phyloP scores from a whole-genome alignment of 2,888 invertebrate genomes.

The Latrodectus hesperus region DNA sequence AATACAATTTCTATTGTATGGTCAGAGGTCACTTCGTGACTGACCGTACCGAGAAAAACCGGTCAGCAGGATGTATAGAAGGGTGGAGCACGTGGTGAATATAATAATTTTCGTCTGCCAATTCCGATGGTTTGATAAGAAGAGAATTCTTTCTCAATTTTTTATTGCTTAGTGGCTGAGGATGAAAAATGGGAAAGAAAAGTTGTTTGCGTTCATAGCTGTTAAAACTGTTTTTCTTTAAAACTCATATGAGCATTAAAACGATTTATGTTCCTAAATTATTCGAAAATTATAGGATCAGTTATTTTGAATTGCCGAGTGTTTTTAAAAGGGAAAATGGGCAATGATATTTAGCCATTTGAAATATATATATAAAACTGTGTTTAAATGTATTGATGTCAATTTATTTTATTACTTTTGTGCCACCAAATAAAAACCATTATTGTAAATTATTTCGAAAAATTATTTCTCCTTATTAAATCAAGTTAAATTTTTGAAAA shows the following conservation, averaged over 20 bases:
- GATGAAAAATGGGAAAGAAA: not conserved
- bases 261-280: not conserved
- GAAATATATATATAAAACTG: no score
- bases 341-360: no score
- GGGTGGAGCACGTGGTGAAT: constrained; percentile 40
- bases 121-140: constrained; percentile 28
- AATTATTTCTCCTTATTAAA: no score
- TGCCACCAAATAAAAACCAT: no score
- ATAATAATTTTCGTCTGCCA: constrained; percentile 38
- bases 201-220: not conserved
- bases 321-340: no score
- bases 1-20: constrained; percentile 28
- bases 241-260: not conserved
- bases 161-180: not conserved
- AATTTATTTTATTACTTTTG: no score
- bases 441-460: no score
- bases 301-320: no score
- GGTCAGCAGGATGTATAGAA: constrained; percentile 28
- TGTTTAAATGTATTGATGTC: no score
- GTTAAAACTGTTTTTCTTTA: not conserved
- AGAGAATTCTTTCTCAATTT: not conserved
- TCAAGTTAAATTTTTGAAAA: no score
- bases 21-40: constrained; percentile 37
- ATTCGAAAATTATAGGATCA: not conserved
- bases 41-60: constrained; percentile 7